Conservation (phyloP, 1,140 invertebrate genomes). For the Aphaenogaster ashmeadi region DNA sequence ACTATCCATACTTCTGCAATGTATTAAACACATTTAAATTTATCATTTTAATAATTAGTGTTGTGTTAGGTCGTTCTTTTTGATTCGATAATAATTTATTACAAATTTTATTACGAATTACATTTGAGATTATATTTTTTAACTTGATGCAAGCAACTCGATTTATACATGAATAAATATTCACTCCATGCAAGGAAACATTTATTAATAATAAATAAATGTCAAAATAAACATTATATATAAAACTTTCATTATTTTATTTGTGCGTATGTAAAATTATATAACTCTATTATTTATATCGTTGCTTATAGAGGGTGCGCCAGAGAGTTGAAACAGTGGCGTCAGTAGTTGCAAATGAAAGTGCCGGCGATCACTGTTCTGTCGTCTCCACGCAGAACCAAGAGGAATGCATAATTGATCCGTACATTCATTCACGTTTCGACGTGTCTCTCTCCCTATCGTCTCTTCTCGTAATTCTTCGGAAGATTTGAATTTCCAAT, state of each 20-base stretch:
- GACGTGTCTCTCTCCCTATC: slow-evolving; percentile 20
- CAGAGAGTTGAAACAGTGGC: slow-evolving; percentile 57
- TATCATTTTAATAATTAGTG: background rate
- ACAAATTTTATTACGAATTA: slow-evolving; percentile 1
- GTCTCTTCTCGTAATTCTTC: slow-evolving; percentile 16
- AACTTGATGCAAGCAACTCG: background rate
- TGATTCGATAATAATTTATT: background rate
- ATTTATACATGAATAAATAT: background rate
- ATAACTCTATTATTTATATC: slow-evolving; percentile 1
- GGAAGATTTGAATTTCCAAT: slow-evolving; percentile 76
- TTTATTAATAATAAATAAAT: slow-evolving; percentile 5
- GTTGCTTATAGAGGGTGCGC: no score
- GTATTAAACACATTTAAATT: background rate
- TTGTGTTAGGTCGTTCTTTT: background rate
- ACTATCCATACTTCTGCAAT: background rate
- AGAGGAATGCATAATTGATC: slow-evolving; percentile 71
- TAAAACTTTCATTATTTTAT: background rate
- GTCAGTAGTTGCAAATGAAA: slow-evolving; percentile 67
- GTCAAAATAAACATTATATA: background rate
- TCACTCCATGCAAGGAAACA: background rate
- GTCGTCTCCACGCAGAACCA: slow-evolving; percentile 57
- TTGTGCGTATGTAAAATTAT: background rate
- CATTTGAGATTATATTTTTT: background rate
- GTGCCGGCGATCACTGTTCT: slow-evolving; percentile 66
- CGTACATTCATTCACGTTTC: slow-evolving; percentile 75